Base-by-base conservation (phyloP, 2,888 invertebrate species). In the Chymomyza procnemis region DNA sequence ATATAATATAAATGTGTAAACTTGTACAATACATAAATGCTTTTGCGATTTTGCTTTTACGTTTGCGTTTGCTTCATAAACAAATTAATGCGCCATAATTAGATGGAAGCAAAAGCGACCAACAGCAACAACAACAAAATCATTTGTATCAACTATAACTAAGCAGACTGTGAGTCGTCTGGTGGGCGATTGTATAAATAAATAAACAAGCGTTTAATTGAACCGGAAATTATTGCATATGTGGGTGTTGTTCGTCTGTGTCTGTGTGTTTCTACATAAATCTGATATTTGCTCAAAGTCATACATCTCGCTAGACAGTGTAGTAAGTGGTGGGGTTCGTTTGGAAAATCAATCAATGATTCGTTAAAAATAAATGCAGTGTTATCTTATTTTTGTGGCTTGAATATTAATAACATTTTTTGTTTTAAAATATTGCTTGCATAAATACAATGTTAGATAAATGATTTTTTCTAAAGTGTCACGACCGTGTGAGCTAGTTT, bases 161-260 rank as follows among this genome's bases (percentile, higher is more conserved):
- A 41, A 41, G 34, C 34, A 41, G 34, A 41, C 34, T 41, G 12
- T 41, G 34, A 41, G 34, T 16, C 58, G 34, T 16, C 58, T 71
- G 73, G 69, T 69, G 74, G 67, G 41, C 74, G 72, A 60, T 67
- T 41, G n/a, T 70, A 82, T 84, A 84, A 84, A 79, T 79, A 80
- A 85, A 83, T 80, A 85, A 83, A 75, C 85, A 85, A 80, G 75
- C 83, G 74, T 83, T 85, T 83, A 83, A 83, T 83, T 83, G 85
- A 83, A 85, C 80, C 85, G 83, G 85, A 83, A 85, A 83, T 82
- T 76, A 79, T 79, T 54, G 41, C 54, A 41, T 59, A 46, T 64
- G 64, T 64, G 64, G 52, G 59, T 34, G 56, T 30, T 54, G 30
- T n/a, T 41, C 46, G 19, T 22, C 41, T 64, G 12, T 21, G 16